These are phyloP conservation scores for Dryobates pubescens DNA, from an alignment of 2,797 vertebrate species.

Conservation along the genomic window DNA sequence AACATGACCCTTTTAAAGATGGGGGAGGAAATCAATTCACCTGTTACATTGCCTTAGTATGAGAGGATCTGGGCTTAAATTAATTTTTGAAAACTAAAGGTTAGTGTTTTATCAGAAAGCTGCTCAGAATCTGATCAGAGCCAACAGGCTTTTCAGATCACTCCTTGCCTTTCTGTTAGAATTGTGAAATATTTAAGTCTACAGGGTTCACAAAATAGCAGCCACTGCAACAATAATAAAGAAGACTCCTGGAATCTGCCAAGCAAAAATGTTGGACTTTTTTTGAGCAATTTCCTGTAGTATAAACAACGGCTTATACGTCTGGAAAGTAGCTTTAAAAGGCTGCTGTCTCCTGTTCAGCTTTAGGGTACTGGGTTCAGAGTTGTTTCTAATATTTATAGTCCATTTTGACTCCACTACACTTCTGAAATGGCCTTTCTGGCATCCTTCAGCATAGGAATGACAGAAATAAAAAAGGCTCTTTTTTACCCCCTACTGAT, in stretches of 20 bases:
- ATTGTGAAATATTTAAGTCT: background rate
- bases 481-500: rapidly evolving
- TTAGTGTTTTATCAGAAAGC: background rate
- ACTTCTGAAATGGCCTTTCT: slow-evolving; percentile 12
- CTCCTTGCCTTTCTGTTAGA: background rate
- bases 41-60: background rate
- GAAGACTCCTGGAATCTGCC: background rate
- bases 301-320: background rate
- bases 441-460: background rate
- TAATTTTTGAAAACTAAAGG: background rate
- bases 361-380: background rate
- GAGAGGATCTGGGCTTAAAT: background rate
- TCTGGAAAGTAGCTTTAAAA: background rate
- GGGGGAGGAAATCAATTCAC: background rate
- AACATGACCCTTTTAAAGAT: background rate
- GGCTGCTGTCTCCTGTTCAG: background rate
- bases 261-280: background rate
- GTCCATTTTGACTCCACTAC: background rate
- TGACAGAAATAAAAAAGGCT: slow-evolving; percentile 7
- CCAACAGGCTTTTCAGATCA: background rate
- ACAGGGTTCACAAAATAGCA: background rate
- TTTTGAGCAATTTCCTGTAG: background rate
- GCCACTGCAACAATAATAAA: background rate
- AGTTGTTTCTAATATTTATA: background rate
- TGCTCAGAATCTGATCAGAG: background rate